Evolutionary conservation across 2,113 vertebrate species (phyloP).

Genomic region (Budorcas taxicolor): DNA sequence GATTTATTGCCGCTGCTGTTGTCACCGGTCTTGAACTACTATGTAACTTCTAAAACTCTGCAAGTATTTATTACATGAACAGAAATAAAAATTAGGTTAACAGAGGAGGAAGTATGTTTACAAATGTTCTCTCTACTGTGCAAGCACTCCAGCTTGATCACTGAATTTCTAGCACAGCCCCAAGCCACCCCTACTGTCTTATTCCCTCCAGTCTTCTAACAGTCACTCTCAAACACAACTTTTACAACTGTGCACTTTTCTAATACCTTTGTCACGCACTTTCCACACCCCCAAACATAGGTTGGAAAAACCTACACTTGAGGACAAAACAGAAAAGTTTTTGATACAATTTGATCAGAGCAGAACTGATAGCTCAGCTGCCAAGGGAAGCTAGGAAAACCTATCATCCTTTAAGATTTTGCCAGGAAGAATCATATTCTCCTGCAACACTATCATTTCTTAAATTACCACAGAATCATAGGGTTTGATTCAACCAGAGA

Average conservation of each 20-base stretch:
- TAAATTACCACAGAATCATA: conserved; percentile 28
- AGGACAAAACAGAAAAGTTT: not conserved
- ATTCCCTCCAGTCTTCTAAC: not conserved
- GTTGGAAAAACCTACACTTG: not conserved
- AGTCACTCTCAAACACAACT: not conserved
- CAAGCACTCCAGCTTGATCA: not conserved
- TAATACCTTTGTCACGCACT: not conserved
- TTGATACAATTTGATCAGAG: not conserved
- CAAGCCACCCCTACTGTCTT: not conserved
- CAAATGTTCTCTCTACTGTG: not conserved
- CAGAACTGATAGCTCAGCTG: conserved; percentile 4
- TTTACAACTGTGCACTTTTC: not conserved
- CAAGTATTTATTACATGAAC: not conserved
- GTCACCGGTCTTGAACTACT: not conserved
- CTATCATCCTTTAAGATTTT: not conserved
- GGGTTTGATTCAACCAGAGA: not conserved
- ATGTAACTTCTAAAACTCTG: not conserved
- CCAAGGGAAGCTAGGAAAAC: not conserved
- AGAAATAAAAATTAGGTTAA: conserved; percentile 11
- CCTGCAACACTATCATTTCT: not conserved
- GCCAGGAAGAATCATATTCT: not conserved
- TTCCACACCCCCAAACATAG: not conserved
- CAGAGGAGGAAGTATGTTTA: not conserved
- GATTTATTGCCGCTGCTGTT: not conserved
- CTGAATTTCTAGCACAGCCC: not conserved